phyloP scores from a whole-genome alignment of 2,888 invertebrate genomes.

The Melinaea menophilus region DNA sequence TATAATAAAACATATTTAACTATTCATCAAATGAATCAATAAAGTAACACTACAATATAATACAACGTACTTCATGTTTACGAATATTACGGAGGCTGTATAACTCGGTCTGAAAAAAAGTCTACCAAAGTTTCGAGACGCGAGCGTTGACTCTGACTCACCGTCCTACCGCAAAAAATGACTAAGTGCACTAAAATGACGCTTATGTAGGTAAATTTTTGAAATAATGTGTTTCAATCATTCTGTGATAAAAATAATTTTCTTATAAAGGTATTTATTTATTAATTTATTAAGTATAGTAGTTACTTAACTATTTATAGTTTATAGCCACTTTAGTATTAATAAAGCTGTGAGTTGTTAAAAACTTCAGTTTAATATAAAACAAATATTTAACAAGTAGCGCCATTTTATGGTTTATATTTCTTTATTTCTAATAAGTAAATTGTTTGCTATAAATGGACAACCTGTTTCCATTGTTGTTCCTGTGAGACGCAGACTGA shows the following conservation, averaged over 20 bases:
- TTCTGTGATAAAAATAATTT: too few relatives aligned
- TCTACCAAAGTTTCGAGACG: constrained; percentile 19
- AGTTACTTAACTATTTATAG: too few relatives aligned
- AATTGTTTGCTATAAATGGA: constrained; percentile 65
- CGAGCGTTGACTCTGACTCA: constrained; percentile 68
- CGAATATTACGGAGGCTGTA: constrained; percentile 10
- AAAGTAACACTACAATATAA: constrained; percentile 10
- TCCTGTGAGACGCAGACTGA: constrained; percentile 37
- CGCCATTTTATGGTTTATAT: constrained; percentile 47
- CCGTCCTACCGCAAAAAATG: constrained; percentile 48
- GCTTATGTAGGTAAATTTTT: constrained; percentile 24
- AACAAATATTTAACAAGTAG: constrained; percentile 16
- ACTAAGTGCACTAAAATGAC: constrained; percentile 43
- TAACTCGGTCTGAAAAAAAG: constrained; percentile 25
- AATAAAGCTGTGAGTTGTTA: too few relatives aligned
- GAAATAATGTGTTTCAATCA: too few relatives aligned
- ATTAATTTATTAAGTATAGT: too few relatives aligned
- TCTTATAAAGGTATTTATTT: too few relatives aligned
- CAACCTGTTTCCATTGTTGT: constrained; percentile 68
- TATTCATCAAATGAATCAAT: not conserved
- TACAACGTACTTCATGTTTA: constrained; percentile 18
- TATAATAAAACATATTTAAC: not conserved
- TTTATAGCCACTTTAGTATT: too few relatives aligned
- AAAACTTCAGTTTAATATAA: not conserved
- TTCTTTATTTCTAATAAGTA: constrained; percentile 66